phyloP scores from a whole-genome alignment of 2,113 vertebrate genomes.

The Cercopithecus mona region DNA sequence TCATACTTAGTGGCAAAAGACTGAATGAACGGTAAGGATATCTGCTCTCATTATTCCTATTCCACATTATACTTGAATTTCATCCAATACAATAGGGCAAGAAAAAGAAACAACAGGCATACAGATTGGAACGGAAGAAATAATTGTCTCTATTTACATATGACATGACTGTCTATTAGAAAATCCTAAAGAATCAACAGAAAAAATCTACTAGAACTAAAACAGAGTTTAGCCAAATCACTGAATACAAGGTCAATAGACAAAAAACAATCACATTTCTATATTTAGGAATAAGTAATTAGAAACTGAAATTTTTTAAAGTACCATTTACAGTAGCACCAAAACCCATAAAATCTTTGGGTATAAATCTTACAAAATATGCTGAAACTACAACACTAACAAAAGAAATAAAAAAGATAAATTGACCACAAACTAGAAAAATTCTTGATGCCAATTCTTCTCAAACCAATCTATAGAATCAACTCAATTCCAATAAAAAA shows the following conservation, averaged over 20 bases:
- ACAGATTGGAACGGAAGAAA: too few species aligned
- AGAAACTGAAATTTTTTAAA: neutral
- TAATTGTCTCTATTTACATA: too few species aligned
- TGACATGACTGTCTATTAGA: too few species aligned
- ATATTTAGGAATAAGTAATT: neutral
- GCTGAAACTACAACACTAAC: neutral
- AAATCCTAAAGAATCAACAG: neutral
- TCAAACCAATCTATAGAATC: neutral
- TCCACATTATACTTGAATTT: too few species aligned
- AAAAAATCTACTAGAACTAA: neutral
- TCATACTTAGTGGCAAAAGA: too few species aligned
- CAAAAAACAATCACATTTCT: neutral
- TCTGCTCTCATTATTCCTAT: too few species aligned
- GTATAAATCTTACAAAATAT: constrained; percentile 9
- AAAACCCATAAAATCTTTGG: neutral
- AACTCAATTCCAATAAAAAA: neutral
- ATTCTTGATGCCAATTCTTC: neutral
- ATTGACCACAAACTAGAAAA: neutral
- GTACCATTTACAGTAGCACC: neutral
- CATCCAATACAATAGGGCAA: too few species aligned
- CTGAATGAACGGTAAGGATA: too few species aligned
- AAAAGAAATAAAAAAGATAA: neutral
- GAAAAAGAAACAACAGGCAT: too few species aligned
- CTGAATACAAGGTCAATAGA: neutral
- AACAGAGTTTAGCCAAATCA: neutral